phyloP scores from a whole-genome alignment of 2,113 vertebrate species.

The Mus musculus region DNA sequence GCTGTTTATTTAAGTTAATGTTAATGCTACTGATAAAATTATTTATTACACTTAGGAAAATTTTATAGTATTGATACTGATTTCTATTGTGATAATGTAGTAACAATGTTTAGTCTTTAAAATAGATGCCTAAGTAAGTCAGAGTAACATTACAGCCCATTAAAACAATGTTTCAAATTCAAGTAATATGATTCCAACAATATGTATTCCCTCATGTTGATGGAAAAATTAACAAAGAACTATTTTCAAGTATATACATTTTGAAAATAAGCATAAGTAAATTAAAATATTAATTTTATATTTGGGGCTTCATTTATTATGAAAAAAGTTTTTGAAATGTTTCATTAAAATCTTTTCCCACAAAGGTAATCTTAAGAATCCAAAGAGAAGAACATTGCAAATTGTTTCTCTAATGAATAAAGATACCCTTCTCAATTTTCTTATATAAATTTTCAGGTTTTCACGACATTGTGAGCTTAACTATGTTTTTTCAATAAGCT shows the following conservation, averaged over 20 bases:
- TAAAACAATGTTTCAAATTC: neutral
- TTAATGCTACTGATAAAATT: neutral
- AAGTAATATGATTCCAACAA: neutral
- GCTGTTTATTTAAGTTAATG: constrained; percentile 47
- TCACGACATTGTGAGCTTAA: neutral
- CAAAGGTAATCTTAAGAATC: neutral
- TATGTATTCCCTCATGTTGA: neutral
- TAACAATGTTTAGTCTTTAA: neutral
- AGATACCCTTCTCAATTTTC: neutral
- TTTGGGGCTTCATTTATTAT: neutral
- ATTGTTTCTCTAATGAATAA: neutral
- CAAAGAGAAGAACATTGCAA: neutral
- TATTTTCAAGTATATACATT: neutral
- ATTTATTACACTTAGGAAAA: constrained; percentile 73
- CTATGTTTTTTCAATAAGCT: neutral
- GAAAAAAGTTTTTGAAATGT: neutral
- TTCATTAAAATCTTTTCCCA: neutral
- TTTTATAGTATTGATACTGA: constrained; percentile 42
- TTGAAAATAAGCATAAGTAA: neutral
- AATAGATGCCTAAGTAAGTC: constrained; percentile 61
- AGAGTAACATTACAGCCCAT: constrained; percentile 33
- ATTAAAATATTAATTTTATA: neutral
- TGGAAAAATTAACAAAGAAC: neutral
- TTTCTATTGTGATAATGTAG: constrained; percentile 51
- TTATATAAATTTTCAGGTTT: neutral